Evolutionary conservation across 2,113 vertebrate genomes (phyloP).

Genomic region (Odontophorus gujanensis): DNA sequence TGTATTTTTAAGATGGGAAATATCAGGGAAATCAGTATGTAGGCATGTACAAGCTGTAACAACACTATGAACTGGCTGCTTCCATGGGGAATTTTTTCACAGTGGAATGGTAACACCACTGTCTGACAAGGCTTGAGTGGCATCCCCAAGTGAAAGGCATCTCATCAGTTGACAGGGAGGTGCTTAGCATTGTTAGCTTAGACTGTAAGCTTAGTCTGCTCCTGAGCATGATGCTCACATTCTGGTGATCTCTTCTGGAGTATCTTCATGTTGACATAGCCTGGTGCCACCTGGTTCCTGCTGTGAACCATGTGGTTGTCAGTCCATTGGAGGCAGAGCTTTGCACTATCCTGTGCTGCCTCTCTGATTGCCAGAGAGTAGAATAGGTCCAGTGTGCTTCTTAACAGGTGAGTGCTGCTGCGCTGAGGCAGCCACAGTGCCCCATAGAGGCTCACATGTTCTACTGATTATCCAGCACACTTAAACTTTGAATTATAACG

Average conservation of each 20-base stretch:
- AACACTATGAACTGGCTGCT: not conserved
- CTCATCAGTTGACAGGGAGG: not conserved
- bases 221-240: not conserved
- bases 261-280: not conserved
- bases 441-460: slow-evolving; percentile 32
- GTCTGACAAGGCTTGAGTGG: not conserved
- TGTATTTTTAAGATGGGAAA: not conserved
- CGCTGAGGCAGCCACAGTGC: not conserved
- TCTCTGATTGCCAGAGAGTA: not conserved
- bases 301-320: not conserved
- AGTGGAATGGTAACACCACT: not conserved
- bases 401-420: not conserved
- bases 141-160: not conserved
- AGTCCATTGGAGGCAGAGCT: not conserved
- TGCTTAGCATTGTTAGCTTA: not conserved
- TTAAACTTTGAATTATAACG: slow-evolving; percentile 57
- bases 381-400: slow-evolving; percentile 41
- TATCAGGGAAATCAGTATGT: not conserved
- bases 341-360: not conserved
- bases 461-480: slow-evolving; percentile 22
- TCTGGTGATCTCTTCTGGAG: not conserved
- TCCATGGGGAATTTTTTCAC: not conserved
- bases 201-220: not conserved
- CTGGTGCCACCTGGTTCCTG: not conserved
- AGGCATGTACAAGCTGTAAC: rapidly evolving